Evolutionary conservation across 2,113 vertebrate genomes (phyloP).

Genomic region (Chionomys nivalis): DNA sequence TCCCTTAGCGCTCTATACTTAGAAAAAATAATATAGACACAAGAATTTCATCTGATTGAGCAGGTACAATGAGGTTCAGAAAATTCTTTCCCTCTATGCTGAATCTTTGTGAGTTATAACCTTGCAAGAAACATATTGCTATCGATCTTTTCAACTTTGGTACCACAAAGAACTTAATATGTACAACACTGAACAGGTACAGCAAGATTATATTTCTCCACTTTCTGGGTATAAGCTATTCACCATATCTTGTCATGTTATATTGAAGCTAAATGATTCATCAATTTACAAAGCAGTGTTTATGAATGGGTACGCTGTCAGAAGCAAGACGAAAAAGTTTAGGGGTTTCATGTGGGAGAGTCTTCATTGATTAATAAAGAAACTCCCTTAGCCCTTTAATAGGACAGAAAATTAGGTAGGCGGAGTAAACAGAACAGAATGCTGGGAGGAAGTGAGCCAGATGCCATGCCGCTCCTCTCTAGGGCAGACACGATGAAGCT

Average conservation of each 20-base stretch:
- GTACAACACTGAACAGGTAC: neutral
- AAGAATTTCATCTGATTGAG: neutral
- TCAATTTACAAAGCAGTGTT: neutral
- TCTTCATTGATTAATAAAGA: no score
- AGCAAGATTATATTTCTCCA: neutral
- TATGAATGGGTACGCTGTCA: neutral
- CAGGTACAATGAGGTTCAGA: rapidly evolving
- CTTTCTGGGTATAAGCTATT: neutral
- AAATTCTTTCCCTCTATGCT: neutral
- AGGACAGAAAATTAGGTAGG: no score
- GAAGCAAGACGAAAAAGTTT: neutral
- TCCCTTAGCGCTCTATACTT: neutral
- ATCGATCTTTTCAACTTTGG: neutral
- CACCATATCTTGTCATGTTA: neutral
- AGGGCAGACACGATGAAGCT: no score
- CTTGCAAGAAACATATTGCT: neutral
- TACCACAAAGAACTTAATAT: neutral
- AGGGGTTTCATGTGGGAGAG: neutral
- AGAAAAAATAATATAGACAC: neutral
- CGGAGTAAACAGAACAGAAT: no score
- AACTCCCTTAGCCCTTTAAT: no score
- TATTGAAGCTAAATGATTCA: neutral
- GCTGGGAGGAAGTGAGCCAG: no score
- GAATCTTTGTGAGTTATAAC: neutral
- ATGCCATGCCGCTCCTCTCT: no score